Evolutionary conservation across 2,797 vertebrate species (phyloP), one percentile per base, ranked within the genome.

Genomic region (Pangasius sanitwongsei): DNA sequence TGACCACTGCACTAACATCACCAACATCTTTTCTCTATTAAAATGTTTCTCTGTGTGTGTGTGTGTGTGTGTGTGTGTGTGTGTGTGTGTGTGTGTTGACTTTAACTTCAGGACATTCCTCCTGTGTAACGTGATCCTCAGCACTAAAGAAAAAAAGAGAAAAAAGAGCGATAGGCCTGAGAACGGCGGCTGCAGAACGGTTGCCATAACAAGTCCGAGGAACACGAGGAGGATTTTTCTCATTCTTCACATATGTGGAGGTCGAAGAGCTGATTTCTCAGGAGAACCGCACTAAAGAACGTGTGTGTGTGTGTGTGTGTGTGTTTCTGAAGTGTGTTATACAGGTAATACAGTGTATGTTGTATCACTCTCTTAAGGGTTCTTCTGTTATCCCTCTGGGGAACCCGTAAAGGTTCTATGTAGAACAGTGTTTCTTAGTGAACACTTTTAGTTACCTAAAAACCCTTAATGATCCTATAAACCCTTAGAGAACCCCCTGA

Each of bases 21-120:
- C 59, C 5, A 61, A 61, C 59, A 61, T 61, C 59, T 61, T 61
- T 23, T 61, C 20, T 61, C 59, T 61, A 61, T 61, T 25, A 61
- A 61, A 61, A 61, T 61, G 59, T 61, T 25, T 61, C 59, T n/a
- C 28, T 50, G 75, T 53, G 74, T 57, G 18, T 61, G 74, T 77
- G 74, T n/a, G 48, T 50, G 75, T 53, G 74, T 57, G 18, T 61
- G 74, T 77, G 74, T 31, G 77, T 53, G 77, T 81, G 78, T 81
- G 78, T 57, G 50, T 82, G 80, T 61, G 81, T 83, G 81, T 83
- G 81, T 83, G 91, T 92, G 93, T 93, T 91, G 84, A 67, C 72
- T 78, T 89, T 85, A 44, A 86, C 65, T 83, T 86, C 25, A 20
- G 65, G 74, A 89, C 83, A 69, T 89, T 89, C 88, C 88, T 86